Evolutionary conservation across 2,797 vertebrate genomes (phyloP).

Genomic region (Coreius guichenoti): DNA sequence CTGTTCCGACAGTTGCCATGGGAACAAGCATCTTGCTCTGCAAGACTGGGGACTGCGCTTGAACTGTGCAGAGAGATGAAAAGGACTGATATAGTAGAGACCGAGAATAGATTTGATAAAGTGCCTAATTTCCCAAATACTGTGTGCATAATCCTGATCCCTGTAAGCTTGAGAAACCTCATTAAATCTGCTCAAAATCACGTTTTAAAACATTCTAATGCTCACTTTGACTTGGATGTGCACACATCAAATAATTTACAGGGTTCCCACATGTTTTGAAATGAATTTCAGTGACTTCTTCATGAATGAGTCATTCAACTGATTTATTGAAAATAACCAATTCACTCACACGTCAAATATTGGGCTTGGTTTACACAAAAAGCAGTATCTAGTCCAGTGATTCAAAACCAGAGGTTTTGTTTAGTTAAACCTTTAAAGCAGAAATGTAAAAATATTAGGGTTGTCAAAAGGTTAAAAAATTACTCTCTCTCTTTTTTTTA

Average conservation of each 20-base stretch:
- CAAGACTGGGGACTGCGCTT: slow-evolving; percentile 86
- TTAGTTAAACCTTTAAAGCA: neutral
- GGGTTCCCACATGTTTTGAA: slow-evolving; percentile 26
- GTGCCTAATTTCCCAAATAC: slow-evolving; percentile 43
- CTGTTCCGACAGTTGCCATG: slow-evolving; percentile 86
- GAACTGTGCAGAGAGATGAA: slow-evolving; percentile 73
- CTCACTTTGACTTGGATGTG: neutral
- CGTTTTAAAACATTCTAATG: neutral
- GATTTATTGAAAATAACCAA: slow-evolving; percentile 13
- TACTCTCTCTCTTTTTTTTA: neutral
- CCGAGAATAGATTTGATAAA: slow-evolving; percentile 34
- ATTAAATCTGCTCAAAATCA: slow-evolving; percentile 5
- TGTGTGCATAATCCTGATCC: slow-evolving; percentile 17
- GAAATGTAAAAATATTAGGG: neutral
- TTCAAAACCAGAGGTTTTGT: neutral
- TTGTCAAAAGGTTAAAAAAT: neutral
- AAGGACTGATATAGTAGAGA: slow-evolving; percentile 26
- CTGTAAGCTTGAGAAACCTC: neutral
- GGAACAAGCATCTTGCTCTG: slow-evolving; percentile 90
- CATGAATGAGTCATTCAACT: slow-evolving; percentile 16
- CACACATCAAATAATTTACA: neutral
- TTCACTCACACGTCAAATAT: neutral
- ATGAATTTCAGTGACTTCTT: neutral
- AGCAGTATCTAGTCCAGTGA: neutral
- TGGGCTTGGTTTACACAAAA: neutral